A percentile compares a stretch with the other conserved stretches of the same genome.
These are phyloP conservation scores for Leuciscus waleckii DNA, from an alignment of 2,797 vertebrate species.

Conservation along the genomic window DNA sequence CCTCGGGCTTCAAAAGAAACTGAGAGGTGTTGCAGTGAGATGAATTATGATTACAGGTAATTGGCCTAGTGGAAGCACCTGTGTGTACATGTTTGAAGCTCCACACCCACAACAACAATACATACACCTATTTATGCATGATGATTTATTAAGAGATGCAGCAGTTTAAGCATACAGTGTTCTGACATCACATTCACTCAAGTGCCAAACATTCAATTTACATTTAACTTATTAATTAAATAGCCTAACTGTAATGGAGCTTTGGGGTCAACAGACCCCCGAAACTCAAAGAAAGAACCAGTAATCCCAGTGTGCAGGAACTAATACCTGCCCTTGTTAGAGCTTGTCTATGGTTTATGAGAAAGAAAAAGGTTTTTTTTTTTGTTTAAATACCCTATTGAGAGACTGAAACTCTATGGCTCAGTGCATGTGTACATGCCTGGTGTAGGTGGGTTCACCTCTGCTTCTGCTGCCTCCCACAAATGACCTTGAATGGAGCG, in stretches of 20 bases:
- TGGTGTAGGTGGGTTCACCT: conserved; percentile 35
- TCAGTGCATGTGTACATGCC: conserved; percentile 32
- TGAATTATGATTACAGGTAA: background rate
- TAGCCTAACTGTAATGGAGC: background rate
- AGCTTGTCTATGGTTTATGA: conserved; percentile 4
- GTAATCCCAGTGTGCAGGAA: background rate
- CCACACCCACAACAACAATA: conserved; percentile 19
- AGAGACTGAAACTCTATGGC: background rate
- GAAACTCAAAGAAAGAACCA: background rate
- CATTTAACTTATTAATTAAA: background rate
- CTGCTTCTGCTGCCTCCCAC: conserved; percentile 53
- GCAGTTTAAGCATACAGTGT: background rate
- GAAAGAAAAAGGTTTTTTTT: background rate
- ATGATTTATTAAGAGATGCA: background rate
- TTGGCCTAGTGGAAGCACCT: background rate
- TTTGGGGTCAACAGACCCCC: background rate
- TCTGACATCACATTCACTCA: background rate
- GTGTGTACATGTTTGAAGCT: conserved; percentile 31
- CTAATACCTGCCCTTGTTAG: conserved; percentile 4
- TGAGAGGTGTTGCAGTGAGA: background rate
- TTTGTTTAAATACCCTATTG: background rate
- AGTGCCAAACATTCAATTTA: background rate
- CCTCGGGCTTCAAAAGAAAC: background rate
- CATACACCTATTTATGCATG: background rate
- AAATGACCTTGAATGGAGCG: conserved; percentile 57